Percentiles rank a stretch among this genome's conserved stretches.
These are phyloP conservation scores for Anagyrus pseudococci DNA, from an alignment of 2,888 invertebrate species.

Conservation along the genomic window DNA sequence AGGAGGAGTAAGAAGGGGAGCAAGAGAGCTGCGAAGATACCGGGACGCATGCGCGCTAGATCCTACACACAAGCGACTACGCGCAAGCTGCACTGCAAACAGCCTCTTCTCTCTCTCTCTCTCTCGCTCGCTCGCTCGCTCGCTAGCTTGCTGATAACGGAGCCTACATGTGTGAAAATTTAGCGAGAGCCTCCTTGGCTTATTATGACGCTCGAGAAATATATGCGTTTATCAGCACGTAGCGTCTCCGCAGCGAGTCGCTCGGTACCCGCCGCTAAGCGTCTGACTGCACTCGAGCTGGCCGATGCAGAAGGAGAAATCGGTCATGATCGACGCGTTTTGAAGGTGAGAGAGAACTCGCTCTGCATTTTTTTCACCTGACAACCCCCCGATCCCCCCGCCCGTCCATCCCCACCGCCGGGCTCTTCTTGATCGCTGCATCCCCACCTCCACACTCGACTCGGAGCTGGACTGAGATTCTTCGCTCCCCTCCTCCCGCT, in stretches of 20 bases:
- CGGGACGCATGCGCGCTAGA: background rate
- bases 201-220: no score
- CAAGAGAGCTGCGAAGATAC: background rate
- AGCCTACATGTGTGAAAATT: no score
- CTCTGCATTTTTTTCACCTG: background rate
- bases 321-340: slow-evolving; percentile 1
- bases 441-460: no score
- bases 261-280: background rate
- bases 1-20: no score
- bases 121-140: background rate
- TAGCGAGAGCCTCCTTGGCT: no score
- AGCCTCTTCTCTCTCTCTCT: no score
- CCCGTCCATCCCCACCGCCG: background rate
- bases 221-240: no score
- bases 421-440: no score
- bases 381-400: background rate
- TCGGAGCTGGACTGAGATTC: no score
- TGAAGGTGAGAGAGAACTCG: slow-evolving; percentile 20
- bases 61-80: background rate
- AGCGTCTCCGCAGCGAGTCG: no score
- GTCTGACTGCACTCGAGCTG: background rate
- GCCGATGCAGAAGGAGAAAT: background rate
- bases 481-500: background rate
- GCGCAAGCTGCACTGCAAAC: no score
- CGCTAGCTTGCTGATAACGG: no score